Evolutionary conservation across 2,113 vertebrate species (phyloP).

Genomic region (Elgaria multicarinata): DNA sequence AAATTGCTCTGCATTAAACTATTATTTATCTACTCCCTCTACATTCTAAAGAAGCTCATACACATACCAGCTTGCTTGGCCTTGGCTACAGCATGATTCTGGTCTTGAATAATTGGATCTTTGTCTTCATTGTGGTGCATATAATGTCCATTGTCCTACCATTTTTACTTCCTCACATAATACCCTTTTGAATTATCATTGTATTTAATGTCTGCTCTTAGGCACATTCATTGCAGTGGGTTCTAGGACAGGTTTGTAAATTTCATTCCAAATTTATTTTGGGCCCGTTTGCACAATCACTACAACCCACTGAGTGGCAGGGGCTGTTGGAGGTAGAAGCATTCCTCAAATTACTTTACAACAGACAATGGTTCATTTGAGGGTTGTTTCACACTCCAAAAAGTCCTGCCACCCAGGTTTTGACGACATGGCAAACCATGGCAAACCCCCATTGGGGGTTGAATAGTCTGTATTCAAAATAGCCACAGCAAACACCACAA

Average conservation of each 20-base stretch:
- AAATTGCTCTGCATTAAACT: constrained; percentile 32
- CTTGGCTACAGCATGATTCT: constrained; percentile 2
- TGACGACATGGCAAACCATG: too few species aligned
- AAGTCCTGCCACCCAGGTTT: too few species aligned
- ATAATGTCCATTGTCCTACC: constrained; percentile 1
- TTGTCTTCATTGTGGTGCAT: constrained; percentile 29
- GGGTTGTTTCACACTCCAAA: too few species aligned
- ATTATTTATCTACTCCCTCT: constrained; percentile 35
- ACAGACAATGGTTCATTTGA: too few species aligned
- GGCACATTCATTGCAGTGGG: not conserved
- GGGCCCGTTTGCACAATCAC: too few species aligned
- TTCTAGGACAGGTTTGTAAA: not conserved
- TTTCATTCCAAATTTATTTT: not conserved
- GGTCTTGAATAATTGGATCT: constrained; percentile 15
- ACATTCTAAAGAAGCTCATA: constrained; percentile 24
- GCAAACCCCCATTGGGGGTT: too few species aligned
- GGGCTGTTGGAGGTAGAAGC: too few species aligned
- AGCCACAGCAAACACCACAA: too few species aligned
- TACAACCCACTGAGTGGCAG: too few species aligned
- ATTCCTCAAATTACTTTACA: too few species aligned
- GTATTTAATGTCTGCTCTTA: not conserved
- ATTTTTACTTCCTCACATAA: not conserved
- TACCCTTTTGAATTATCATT: not conserved
- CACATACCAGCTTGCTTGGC: not conserved
- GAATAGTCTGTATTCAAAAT: too few species aligned